A percentile compares a stretch with the other conserved stretches of the same genome.
These are phyloP conservation scores for Nycticorax nycticorax DNA, from an alignment of 2,113 vertebrate species.

Conservation along the genomic window DNA sequence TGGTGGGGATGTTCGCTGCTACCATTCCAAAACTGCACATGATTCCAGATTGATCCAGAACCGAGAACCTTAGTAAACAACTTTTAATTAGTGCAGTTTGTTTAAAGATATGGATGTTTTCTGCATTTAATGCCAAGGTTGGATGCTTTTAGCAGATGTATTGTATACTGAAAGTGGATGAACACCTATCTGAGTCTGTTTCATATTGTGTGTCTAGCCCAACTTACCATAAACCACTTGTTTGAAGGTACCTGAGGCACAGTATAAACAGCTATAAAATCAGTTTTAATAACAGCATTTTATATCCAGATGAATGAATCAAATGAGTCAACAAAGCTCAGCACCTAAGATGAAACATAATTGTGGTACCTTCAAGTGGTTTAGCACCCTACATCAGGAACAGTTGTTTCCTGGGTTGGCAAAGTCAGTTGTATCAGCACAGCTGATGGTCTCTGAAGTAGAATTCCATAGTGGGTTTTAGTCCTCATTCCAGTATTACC, in stretches of 20 bases:
- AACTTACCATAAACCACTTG: not conserved
- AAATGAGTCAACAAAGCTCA: not conserved
- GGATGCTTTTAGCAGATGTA: not conserved
- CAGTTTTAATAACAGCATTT: not conserved
- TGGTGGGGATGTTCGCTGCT: not conserved
- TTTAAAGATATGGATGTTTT: not conserved
- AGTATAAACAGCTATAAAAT: not conserved
- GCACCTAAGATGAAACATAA: not conserved
- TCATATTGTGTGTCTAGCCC: not conserved
- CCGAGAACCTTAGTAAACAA: not conserved
- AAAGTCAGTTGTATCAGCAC: not conserved
- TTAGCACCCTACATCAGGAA: not conserved
- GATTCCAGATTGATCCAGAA: not conserved
- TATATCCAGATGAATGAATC: not conserved
- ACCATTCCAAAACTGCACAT: not conserved
- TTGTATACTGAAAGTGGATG: not conserved
- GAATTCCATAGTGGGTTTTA: not conserved
- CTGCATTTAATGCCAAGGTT: not conserved
- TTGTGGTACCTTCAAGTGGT: not conserved
- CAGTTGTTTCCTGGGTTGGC: not conserved
- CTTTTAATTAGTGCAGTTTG: not conserved
- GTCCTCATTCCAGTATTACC: not conserved
- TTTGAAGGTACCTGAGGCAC: not conserved
- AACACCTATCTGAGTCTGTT: not conserved
- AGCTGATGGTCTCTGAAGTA: not conserved